Percentiles rank a stretch among this genome's conserved stretches.
phyloP scores from a whole-genome alignment of 2,113 vertebrate species.

The Theristicus caerulescens region DNA sequence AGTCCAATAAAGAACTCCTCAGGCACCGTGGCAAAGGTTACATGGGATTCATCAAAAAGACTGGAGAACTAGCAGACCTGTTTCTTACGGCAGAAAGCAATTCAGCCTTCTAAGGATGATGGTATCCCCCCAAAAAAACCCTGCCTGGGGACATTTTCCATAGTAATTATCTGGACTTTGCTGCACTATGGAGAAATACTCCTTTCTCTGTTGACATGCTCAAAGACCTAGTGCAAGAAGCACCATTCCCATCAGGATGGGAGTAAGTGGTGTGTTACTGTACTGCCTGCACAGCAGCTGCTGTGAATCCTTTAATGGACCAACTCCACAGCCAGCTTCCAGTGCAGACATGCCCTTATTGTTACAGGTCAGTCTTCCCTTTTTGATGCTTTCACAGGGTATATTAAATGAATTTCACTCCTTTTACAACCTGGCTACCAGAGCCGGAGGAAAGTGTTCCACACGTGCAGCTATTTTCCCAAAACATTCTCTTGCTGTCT shows the following conservation, averaged over 20 bases:
- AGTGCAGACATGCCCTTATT: neutral
- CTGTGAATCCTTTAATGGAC: neutral
- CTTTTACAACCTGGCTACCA: neutral
- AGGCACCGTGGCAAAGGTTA: neutral
- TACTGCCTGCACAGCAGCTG: neutral
- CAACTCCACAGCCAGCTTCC: neutral
- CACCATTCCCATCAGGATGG: neutral
- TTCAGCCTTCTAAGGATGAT: neutral
- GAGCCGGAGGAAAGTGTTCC: neutral
- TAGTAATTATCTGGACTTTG: neutral
- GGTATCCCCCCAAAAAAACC: neutral
- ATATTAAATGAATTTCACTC: neutral
- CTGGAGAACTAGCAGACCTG: neutral
- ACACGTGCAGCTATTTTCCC: rapidly evolving
- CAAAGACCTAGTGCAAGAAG: neutral
- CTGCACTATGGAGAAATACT: neutral
- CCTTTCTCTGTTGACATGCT: neutral
- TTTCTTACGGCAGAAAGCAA: neutral
- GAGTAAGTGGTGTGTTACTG: neutral
- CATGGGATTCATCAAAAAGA: neutral
- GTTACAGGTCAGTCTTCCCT: neutral
- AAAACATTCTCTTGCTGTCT: rapidly evolving
- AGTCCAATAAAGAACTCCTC: neutral
- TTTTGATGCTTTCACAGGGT: neutral
- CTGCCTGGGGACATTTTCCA: neutral